Percentiles rank a stretch among this genome's conserved stretches.
These are phyloP conservation scores for Drosophila borealis DNA, from an alignment of 2,888 invertebrate genomes.

Conservation along the genomic window DNA sequence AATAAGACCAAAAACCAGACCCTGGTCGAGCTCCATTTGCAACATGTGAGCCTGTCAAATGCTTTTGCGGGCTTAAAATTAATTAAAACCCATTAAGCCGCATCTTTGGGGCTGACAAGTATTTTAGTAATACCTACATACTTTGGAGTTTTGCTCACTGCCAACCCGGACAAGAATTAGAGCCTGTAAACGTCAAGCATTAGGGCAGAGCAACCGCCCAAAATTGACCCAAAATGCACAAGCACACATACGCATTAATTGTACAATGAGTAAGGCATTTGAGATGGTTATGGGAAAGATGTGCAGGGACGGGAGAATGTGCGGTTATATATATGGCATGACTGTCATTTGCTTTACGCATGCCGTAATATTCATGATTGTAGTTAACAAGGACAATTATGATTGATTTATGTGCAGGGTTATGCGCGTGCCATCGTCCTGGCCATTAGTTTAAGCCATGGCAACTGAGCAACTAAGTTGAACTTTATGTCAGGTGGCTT, in stretches of 20 bases:
- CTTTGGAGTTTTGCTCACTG: slow-evolving; percentile 32
- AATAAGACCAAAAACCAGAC: slow-evolving; percentile 51
- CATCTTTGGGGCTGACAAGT: slow-evolving; percentile 52
- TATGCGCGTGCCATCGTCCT: slow-evolving; percentile 50
- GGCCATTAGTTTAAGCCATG: slow-evolving; percentile 56
- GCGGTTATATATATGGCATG: slow-evolving; percentile 61
- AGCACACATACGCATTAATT: slow-evolving; percentile 19
- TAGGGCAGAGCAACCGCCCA: slow-evolving; percentile 10
- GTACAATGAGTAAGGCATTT: slow-evolving; percentile 34
- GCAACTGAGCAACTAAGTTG: slow-evolving; percentile 46
- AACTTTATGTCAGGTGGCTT: slow-evolving; percentile 53
- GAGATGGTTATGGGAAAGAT: not conserved
- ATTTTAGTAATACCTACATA: slow-evolving; percentile 26
- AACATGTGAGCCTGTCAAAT: slow-evolving; percentile 61
- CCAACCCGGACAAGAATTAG: slow-evolving; percentile 62
- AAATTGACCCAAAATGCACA: slow-evolving; percentile 53
- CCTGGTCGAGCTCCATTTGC: slow-evolving; percentile 25
- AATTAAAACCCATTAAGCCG: slow-evolving; percentile 71
- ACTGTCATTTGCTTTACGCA: slow-evolving; percentile 80
- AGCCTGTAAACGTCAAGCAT: slow-evolving; percentile 53
- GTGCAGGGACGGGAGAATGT: slow-evolving; percentile 21
- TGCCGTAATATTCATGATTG: slow-evolving; percentile 79
- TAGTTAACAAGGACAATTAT: slow-evolving; percentile 82
- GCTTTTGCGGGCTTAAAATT: slow-evolving; percentile 58
- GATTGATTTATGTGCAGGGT: slow-evolving; percentile 74